Base-by-base conservation (phyloP, 2,888 invertebrate genomes). In the Sarcophaga caerulescens region DNA sequence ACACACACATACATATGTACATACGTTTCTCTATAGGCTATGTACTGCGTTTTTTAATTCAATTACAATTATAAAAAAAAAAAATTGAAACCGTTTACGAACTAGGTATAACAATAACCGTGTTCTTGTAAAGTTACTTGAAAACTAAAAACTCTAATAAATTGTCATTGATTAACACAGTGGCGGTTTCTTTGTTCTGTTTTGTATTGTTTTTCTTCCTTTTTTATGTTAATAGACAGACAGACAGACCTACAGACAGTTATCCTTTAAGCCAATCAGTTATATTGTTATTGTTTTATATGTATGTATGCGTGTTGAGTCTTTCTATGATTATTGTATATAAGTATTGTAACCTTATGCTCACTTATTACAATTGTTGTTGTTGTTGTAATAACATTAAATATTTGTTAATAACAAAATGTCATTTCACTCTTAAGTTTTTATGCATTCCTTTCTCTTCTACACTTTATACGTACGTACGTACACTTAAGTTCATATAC, bases 321-420 rank as follows among this genome's bases (percentile, higher is more conserved):
- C 63, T 65, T 65, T 75, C 25, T 5, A 35, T 35, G 35, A 35
- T 35, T 35, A 76, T 65, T 81, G 66, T 35, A 63, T 83, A 23
- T 25, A 45, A 78, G 17, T 59, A 10, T 44, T 65, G 19, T 60
- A 66, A 69, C 76, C 77, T 74, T 84, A 75, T 86, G 84, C 77
- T 74, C 66, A 60, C 69, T 23, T 59, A 63, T 83, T 73, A 76
- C 60, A 59, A 35, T 8, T 35, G 35, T 35, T 35, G 35, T 35
- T 35, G 35, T 35, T 35, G 35, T 69, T 65, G 45, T 77, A 70
- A 65, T 35, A 66, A 66, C 52, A 70, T 84, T 78, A 81, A 84
- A 81, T 84, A 86, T 86, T 86, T 77, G 80, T 85, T 74, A 83
- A 82, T 82, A 85, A 63, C 60, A 71, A 76, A 83, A 71, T 57